A percentile compares a stretch with the other conserved stretches of the same genome.
Evolutionary conservation across 2,888 invertebrate species (phyloP).

Genomic region (Catonia carolina): DNA sequence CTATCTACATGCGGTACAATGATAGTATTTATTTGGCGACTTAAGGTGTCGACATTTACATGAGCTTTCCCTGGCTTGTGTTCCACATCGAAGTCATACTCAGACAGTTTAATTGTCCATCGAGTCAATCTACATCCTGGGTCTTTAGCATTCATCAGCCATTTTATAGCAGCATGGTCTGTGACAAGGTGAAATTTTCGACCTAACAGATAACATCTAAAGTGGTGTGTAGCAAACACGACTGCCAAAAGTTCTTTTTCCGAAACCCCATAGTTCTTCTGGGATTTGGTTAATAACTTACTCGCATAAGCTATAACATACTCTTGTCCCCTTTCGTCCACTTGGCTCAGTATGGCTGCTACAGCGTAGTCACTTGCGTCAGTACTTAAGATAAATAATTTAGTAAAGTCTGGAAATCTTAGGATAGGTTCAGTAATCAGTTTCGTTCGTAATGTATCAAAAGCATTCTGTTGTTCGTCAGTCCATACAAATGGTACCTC

Average conservation of each 20-base stretch:
- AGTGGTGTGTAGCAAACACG: conserved; percentile 36
- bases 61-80: background rate
- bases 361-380: no score
- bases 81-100: background rate
- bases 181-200: conserved; percentile 13
- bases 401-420: conserved; percentile 21
- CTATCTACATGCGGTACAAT: background rate
- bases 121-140: background rate
- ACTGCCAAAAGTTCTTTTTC: conserved; percentile 38
- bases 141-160: background rate
- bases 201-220: conserved; percentile 33
- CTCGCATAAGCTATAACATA: no score
- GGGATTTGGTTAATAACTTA: conserved; percentile 35
- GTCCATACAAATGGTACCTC: background rate
- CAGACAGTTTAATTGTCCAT: background rate
- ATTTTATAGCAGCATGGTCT: background rate
- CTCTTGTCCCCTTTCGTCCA: no score
- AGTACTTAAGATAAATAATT: conserved; percentile 28
- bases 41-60: no score
- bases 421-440: conserved; percentile 16
- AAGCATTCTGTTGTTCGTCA: background rate
- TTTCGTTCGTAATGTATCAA: no score
- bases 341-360: no score
- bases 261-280: conserved; percentile 35
- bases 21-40: no score